phyloP scores from a whole-genome alignment of 2,113 vertebrate genomes.

The Oenanthe melanoleuca region DNA sequence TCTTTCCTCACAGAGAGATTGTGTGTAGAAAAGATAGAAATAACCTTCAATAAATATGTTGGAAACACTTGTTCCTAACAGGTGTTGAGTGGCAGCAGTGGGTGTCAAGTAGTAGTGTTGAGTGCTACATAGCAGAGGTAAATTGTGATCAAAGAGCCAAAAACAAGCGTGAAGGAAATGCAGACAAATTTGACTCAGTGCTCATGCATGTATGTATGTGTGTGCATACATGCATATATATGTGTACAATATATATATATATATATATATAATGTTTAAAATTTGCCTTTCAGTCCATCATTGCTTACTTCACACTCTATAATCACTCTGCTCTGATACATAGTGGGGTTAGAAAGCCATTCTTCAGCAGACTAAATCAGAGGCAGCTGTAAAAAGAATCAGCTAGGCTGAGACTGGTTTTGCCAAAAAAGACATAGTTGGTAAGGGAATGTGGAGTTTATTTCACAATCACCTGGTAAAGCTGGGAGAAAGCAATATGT shows the following conservation, averaged over 20 bases:
- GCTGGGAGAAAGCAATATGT: not conserved
- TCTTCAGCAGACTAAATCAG: not conserved
- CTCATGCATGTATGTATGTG: not conserved
- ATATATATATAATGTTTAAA: not conserved
- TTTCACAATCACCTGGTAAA: not conserved
- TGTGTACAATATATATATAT: too few relatives aligned
- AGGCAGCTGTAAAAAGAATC: not conserved
- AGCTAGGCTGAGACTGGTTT: not conserved
- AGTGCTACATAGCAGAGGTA: not conserved
- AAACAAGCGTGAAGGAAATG: not conserved
- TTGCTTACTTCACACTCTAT: not conserved
- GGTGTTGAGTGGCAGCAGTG: not conserved
- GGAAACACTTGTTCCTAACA: not conserved
- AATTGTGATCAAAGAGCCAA: not conserved
- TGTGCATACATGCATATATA: rapidly evolving
- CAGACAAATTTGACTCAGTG: not conserved
- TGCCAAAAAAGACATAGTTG: not conserved
- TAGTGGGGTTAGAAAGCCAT: not conserved
- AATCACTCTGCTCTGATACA: not conserved
- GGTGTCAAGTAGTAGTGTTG: not conserved
- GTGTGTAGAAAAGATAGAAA: not conserved
- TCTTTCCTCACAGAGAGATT: not conserved
- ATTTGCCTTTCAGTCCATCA: not conserved
- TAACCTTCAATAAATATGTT: not conserved
- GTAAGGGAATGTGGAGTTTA: not conserved